Evolutionary conservation across 1,140 invertebrate genomes (phyloP), one percentile per base, ranked within the genome.

Genomic region (Apis dorsata): DNA sequence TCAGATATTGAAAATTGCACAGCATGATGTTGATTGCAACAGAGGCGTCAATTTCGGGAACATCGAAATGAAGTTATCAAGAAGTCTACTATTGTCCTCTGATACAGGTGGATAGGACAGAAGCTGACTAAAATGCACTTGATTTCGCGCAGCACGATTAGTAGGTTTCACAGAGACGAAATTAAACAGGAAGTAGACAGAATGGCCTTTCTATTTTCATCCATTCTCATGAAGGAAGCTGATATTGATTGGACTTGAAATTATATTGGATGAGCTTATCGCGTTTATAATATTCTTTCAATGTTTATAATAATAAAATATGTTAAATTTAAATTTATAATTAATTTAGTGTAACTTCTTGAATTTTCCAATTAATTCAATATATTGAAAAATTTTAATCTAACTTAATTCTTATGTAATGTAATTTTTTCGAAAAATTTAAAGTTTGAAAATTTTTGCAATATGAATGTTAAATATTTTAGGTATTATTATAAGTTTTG

Each of bases 121-220:
- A 71, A 79, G 34, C 55, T 71, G n/a, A 68, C 17, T 60, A 11
- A 34, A 62, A 60, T 62, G 34, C 55, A 60, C 34, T 44, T n/a
- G 57, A 72, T 71, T 60, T 70, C 34, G 21, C 15, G 28, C 12
- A 24, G 34, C 11, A 21, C 65, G 24, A 69, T 79, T 70, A 60
- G 17, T 21, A 49, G n/a, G 24, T 34, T 19, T 70, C 77, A 70
- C 59, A 70, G 66, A 12, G 77, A 12, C 21, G 51, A 71, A 60
- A 79, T 79, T 79, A 49, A 70, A 79, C 66, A 69, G 66, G 66
- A 79, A 79, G 55, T 60, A 69, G n/a, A 44, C 66, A 70, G 24
- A 71, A 69, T 79, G 21, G 63, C 55, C 66, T n/a, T 60, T 57
- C 66, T 70, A 60, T 15, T 59, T 59, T 28, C 53, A 49, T 24